These are phyloP conservation scores for Momotus momota DNA, from an alignment of 2,797 vertebrate genomes.

Conservation along the genomic window DNA sequence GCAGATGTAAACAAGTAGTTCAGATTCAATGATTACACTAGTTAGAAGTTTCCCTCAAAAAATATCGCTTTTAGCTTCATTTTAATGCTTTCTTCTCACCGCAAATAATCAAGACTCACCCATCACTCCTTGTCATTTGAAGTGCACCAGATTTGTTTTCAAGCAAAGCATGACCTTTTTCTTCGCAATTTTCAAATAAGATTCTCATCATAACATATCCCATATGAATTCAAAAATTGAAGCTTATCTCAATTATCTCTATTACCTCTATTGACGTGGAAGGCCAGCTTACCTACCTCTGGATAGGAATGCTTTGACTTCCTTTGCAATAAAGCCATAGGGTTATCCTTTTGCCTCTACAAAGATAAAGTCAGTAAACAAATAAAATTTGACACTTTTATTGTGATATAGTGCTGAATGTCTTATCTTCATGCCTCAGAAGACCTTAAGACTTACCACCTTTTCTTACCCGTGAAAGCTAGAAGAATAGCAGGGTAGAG, in stretches of 20 bases:
- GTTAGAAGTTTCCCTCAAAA: not conserved
- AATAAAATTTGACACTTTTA: not conserved
- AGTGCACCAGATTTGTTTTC: not conserved
- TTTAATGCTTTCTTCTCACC: not conserved
- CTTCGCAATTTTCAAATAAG: not conserved
- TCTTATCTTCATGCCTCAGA: not conserved
- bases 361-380: not conserved
- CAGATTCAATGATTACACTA: not conserved
- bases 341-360: not conserved
- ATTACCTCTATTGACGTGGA: not conserved
- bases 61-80: not conserved
- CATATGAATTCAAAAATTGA: not conserved
- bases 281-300: not conserved
- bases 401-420: not conserved
- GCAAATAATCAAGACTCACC: not conserved
- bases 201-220: not conserved
- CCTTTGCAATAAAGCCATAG: not conserved
- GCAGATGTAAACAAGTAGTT: not conserved
- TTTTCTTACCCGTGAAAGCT: not conserved
- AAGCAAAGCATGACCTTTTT: not conserved
- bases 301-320: not conserved
- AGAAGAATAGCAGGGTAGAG: not conserved
- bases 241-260: not conserved
- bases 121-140: not conserved
- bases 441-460: not conserved